These are phyloP conservation scores for Candidula unifasciata DNA, from an alignment of 2,888 invertebrate species.

Conservation along the genomic window DNA sequence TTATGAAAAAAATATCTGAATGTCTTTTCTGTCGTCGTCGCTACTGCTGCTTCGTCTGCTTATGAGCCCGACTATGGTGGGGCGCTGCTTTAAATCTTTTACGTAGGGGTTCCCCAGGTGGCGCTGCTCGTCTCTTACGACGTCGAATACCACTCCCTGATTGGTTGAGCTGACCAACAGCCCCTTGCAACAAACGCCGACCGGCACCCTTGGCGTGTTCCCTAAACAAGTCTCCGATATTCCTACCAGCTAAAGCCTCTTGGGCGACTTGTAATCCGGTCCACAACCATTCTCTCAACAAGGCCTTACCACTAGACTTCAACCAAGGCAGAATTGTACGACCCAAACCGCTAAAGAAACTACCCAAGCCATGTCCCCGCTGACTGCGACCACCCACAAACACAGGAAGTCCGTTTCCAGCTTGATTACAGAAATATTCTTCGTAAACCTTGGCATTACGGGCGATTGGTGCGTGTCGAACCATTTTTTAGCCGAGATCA, in stretches of 20 bases:
- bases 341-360: conserved; percentile 3
- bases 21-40: too few species aligned
- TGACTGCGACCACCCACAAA: neutral
- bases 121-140: too few species aligned
- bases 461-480: neutral
- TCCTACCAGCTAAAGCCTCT: conserved; percentile 10
- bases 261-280: neutral
- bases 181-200: too few species aligned
- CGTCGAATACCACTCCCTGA: too few species aligned
- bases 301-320: conserved; percentile 22
- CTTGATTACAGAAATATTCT: neutral
- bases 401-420: neutral
- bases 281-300: neutral
- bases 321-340: neutral
- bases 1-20: too few species aligned
- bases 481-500: too few species aligned
- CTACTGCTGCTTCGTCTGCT: too few species aligned
- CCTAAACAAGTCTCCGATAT: neutral
- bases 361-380: conserved; percentile 5
- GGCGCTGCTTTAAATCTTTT: too few species aligned
- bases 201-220: too few species aligned
- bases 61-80: too few species aligned
- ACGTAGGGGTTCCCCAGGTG: too few species aligned
- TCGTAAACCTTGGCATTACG: neutral
- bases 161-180: too few species aligned